Conservation (phyloP, 2,797 vertebrate species). For the Gadopsis bispinosus region DNA sequence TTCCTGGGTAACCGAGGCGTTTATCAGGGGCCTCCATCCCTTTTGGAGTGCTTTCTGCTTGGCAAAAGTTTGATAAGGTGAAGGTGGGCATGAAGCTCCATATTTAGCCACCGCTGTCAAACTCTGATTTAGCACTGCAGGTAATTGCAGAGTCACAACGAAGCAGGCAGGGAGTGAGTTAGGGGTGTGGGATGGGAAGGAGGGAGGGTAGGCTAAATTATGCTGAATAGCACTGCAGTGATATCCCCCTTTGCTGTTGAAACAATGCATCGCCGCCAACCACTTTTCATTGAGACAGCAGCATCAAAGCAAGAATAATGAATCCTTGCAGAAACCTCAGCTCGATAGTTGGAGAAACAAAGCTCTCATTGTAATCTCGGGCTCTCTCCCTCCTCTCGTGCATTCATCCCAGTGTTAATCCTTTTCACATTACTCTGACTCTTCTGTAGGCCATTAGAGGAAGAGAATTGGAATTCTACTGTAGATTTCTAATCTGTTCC, state of each 20-base stretch:
- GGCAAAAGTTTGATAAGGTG: conserved; percentile 74
- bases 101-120: conserved; percentile 72
- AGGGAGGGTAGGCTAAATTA: conserved; percentile 57
- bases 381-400: conserved; percentile 59
- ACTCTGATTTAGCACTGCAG: conserved; percentile 73
- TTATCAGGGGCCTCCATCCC: conserved; percentile 66
- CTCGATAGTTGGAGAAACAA: conserved; percentile 79
- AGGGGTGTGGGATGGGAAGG: conserved; percentile 33
- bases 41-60: conserved; percentile 47
- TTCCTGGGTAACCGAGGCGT: conserved; percentile 60
- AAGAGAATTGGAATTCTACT: conserved; percentile 70
- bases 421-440: conserved; percentile 78
- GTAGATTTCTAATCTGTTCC: conserved; percentile 73
- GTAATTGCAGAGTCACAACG: conserved; percentile 69
- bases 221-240: conserved; percentile 75
- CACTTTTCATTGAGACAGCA: conserved; percentile 77
- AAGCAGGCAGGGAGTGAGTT: conserved; percentile 59
- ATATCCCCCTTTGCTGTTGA: conserved; percentile 72
- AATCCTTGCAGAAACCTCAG: conserved; percentile 76
- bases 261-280: conserved; percentile 77
- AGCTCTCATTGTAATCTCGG: conserved; percentile 78
- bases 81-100: conserved; percentile 65
- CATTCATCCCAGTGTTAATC: conserved; percentile 78
- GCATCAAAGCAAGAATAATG: conserved; percentile 84
- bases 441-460: conserved; percentile 77